These are phyloP conservation scores for Sphaerophoria rueppellii DNA, from an alignment of 2,888 invertebrate genomes.

Conservation along the genomic window DNA sequence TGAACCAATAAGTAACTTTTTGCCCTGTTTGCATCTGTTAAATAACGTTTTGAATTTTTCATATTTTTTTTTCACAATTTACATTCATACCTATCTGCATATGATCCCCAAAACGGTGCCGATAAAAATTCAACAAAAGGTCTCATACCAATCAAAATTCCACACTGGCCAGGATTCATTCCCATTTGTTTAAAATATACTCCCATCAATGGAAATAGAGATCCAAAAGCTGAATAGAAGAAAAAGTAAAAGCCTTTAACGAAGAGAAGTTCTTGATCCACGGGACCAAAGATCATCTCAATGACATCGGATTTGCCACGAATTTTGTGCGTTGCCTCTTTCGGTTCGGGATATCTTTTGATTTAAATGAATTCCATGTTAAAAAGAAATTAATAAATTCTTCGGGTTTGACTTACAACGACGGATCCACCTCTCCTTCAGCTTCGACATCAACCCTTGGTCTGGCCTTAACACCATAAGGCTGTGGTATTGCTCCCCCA, in stretches of 20 bases:
- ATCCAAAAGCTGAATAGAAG: slow-evolving; percentile 99
- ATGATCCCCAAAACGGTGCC: slow-evolving; percentile 98
- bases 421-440: slow-evolving; percentile 92
- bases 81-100: slow-evolving; percentile 90
- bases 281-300: slow-evolving; percentile 91
- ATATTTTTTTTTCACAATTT: neutral
- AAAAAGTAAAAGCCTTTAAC: slow-evolving; percentile 99
- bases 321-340: slow-evolving; percentile 94
- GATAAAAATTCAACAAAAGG: slow-evolving; percentile 98
- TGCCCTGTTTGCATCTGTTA: slow-evolving; percentile 90
- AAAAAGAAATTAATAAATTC: neutral
- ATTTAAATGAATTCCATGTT: neutral
- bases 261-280: slow-evolving; percentile 95
- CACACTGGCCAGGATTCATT: slow-evolving; percentile 98
- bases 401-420: slow-evolving; percentile 83
- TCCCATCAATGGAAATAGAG: slow-evolving; percentile 98
- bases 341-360: slow-evolving; percentile 90
- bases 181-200: slow-evolving; percentile 99
- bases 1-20: slow-evolving; percentile 93
- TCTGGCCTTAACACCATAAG: slow-evolving; percentile 82
- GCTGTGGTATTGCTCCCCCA: slow-evolving; percentile 71
- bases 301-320: slow-evolving; percentile 92
- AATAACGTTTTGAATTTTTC: neutral
- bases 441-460: slow-evolving; percentile 93
- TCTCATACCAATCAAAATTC: slow-evolving; percentile 95